phyloP scores from a whole-genome alignment of 1,140 invertebrate genomes.

The Eufriesea mexicana region DNA sequence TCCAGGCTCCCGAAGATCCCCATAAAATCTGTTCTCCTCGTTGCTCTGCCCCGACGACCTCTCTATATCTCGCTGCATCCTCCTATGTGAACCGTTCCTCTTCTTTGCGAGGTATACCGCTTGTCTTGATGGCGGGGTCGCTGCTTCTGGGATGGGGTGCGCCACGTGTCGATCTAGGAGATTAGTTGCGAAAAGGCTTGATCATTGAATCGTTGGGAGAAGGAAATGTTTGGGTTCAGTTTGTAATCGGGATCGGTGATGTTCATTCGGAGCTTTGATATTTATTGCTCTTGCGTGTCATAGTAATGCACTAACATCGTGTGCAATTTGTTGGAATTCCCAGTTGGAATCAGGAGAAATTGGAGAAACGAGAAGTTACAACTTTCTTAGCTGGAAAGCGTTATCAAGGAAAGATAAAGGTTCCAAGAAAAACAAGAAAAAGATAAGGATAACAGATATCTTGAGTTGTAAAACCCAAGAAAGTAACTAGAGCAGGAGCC shows the following conservation, averaged over 20 bases:
- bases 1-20: constrained; percentile 64
- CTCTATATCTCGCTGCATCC: constrained; percentile 46
- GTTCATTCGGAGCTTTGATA: too few species aligned
- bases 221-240: background rate
- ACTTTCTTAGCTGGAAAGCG: too few species aligned
- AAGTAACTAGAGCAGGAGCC: too few species aligned
- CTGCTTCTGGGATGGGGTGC: background rate
- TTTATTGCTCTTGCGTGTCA: too few species aligned
- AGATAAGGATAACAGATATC: too few species aligned
- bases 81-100: constrained; percentile 27
- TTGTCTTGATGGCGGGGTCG: constrained; percentile 33
- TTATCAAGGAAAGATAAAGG: too few species aligned
- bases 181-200: constrained; percentile 17
- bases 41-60: constrained; percentile 43
- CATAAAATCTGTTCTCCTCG: constrained; percentile 72
- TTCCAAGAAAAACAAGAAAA: too few species aligned
- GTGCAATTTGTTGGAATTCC: too few species aligned
- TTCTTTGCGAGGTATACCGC: constrained; percentile 23
- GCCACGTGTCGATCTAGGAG: constrained; percentile 15
- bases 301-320: too few species aligned
- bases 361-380: too few species aligned
- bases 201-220: background rate
- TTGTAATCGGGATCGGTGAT: background rate
- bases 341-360: too few species aligned
- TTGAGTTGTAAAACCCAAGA: too few species aligned